Conservation (phyloP, 2,113 vertebrate genomes). For the Pluvialis apricaria region DNA sequence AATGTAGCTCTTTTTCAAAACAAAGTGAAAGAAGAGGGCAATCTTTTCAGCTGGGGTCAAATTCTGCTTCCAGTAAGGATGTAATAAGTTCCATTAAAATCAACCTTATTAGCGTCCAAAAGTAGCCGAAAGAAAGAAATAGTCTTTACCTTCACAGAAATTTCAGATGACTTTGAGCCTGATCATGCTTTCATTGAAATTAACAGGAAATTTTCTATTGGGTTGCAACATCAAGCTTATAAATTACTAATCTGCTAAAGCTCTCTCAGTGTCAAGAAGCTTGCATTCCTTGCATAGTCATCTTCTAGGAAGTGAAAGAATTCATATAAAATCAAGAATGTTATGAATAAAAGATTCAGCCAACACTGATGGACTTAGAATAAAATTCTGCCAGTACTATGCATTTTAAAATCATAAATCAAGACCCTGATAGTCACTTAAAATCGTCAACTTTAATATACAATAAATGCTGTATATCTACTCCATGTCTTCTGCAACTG, state of each 20-base stretch:
- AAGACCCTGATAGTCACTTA: not conserved
- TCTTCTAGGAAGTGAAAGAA: not conserved
- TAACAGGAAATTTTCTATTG: not conserved
- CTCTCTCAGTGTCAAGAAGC: not conserved
- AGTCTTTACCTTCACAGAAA: constrained; percentile 33
- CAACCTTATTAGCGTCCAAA: constrained; percentile 51
- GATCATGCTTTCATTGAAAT: not conserved
- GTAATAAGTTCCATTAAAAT: constrained; percentile 63
- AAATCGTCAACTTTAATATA: not conserved
- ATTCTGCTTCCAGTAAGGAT: constrained; percentile 63
- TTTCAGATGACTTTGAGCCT: constrained; percentile 11
- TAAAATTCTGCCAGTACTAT: not conserved
- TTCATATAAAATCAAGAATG: not conserved
- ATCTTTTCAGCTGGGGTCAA: constrained; percentile 59
- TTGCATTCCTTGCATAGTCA: not conserved
- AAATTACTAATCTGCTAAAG: constrained; percentile 6
- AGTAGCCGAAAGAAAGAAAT: constrained; percentile 47
- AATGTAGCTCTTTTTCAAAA: constrained; percentile 65
- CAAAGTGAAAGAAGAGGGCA: constrained; percentile 49
- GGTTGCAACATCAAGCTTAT: not conserved
- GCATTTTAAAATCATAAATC: not conserved
- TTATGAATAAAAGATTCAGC: not conserved
- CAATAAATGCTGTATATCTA: not conserved
- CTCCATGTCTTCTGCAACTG: not conserved
- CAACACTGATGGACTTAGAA: not conserved